These are phyloP conservation scores for Ctenosaura bakeri DNA, from an alignment of 2,797 vertebrate species.

Conservation along the genomic window DNA sequence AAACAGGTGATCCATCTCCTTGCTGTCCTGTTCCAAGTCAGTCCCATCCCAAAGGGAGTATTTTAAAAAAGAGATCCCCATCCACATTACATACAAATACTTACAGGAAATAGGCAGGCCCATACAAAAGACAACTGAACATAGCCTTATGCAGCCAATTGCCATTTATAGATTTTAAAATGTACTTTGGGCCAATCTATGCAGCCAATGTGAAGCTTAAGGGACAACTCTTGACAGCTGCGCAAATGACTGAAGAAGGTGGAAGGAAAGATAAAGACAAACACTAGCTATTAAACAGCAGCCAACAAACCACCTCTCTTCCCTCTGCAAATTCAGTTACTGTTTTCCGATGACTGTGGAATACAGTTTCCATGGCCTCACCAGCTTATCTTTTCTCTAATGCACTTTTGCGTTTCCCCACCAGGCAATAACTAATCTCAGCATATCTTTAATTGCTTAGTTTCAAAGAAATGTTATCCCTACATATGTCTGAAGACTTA, in stretches of 20 bases:
- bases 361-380: constrained; percentile 4
- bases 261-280: constrained; percentile 34
- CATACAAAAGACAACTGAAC: rapidly evolving
- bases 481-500: constrained; percentile 21
- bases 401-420: not conserved
- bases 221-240: constrained; percentile 18
- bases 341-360: not conserved
- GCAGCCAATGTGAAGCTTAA: constrained; percentile 30
- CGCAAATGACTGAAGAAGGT: constrained; percentile 4
- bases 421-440: constrained; percentile 48
- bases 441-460: constrained; percentile 52
- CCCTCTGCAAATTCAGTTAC: not conserved
- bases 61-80: not conserved
- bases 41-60: not conserved
- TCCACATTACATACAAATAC: not conserved
- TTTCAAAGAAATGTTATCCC: constrained; percentile 60
- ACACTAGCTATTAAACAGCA: not conserved
- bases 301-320: not conserved
- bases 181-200: constrained; percentile 8
- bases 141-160: not conserved
- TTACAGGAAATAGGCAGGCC: not conserved
- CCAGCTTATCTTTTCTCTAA: constrained; percentile 5
- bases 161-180: rapidly evolving
- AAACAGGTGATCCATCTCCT: not conserved
- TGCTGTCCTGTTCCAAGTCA: not conserved